These are phyloP conservation scores for Macropodus opercularis DNA, from an alignment of 2,797 vertebrate species.

Conservation along the genomic window DNA sequence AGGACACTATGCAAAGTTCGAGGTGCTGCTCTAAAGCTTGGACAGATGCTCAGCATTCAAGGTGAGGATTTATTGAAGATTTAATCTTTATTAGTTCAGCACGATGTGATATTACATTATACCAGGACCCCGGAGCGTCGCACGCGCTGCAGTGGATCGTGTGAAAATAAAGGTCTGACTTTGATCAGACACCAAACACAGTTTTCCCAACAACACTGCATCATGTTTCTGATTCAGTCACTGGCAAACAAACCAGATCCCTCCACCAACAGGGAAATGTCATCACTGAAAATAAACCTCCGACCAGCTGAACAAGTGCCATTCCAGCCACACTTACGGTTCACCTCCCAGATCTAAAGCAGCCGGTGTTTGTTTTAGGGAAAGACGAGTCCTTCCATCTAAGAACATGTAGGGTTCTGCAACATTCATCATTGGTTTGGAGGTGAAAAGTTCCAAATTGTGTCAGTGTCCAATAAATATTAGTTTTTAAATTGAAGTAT, in stretches of 20 bases:
- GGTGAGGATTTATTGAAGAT: conserved; percentile 68
- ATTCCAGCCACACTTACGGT: conserved; percentile 28
- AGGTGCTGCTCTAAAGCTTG: conserved; percentile 89
- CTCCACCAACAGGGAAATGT: conserved; percentile 44
- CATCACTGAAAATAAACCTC: conserved; percentile 61
- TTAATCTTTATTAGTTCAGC: background rate
- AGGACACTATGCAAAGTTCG: conserved; percentile 89
- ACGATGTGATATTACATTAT: background rate
- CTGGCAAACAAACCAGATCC: conserved; percentile 14
- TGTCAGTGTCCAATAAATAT: background rate
- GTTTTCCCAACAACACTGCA: conserved; percentile 12
- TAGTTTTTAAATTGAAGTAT: background rate
- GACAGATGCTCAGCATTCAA: conserved; percentile 94
- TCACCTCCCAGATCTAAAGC: conserved; percentile 6
- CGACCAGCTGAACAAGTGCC: conserved; percentile 44
- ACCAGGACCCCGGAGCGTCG: background rate
- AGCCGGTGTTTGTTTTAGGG: conserved; percentile 9
- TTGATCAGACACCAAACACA: conserved; percentile 14
- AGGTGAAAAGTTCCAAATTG: background rate
- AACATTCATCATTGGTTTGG: background rate
- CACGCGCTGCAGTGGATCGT: background rate
- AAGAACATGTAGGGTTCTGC: background rate
- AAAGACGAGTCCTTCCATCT: background rate
- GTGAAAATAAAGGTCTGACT: conserved; percentile 8
- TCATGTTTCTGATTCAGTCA: conserved; percentile 1